These are phyloP conservation scores for Linnaemya tessellans DNA, from an alignment of 2,888 invertebrate species.

Conservation along the genomic window DNA sequence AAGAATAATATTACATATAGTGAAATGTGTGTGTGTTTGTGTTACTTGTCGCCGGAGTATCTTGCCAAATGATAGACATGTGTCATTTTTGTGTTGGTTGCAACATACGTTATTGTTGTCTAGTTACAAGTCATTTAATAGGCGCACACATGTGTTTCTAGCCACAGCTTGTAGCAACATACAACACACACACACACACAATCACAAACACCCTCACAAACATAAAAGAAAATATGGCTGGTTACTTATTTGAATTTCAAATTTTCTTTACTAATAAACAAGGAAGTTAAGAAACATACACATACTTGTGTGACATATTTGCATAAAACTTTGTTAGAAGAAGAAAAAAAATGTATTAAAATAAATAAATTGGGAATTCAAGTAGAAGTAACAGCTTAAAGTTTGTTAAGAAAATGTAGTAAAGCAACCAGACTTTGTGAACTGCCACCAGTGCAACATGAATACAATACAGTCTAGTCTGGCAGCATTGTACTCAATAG, in stretches of 20 bases:
- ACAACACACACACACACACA: conserved; percentile 14
- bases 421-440: no score
- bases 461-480: no score
- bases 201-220: background rate
- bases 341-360: background rate
- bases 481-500: no score
- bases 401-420: background rate
- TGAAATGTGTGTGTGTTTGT: background rate
- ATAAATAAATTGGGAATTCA: background rate
- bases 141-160: conserved; percentile 49
- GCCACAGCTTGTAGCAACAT: conserved; percentile 9
- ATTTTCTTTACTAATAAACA: conserved; percentile 42
- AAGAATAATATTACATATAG: conserved; percentile 1
- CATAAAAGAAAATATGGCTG: conserved; percentile 17
- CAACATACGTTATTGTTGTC: conserved; percentile 65
- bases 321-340: conserved; percentile 28
- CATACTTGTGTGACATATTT: conserved; percentile 3
- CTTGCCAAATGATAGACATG: conserved; percentile 65
- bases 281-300: conserved; percentile 31
- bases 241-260: conserved; percentile 66
- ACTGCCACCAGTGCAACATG: no score
- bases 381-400: background rate
- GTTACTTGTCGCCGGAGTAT: conserved; percentile 4
- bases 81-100: conserved; percentile 64
- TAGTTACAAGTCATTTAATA: conserved; percentile 46